These are phyloP conservation scores for Volucella zonaria DNA, from an alignment of 2,888 invertebrate species.

Conservation along the genomic window DNA sequence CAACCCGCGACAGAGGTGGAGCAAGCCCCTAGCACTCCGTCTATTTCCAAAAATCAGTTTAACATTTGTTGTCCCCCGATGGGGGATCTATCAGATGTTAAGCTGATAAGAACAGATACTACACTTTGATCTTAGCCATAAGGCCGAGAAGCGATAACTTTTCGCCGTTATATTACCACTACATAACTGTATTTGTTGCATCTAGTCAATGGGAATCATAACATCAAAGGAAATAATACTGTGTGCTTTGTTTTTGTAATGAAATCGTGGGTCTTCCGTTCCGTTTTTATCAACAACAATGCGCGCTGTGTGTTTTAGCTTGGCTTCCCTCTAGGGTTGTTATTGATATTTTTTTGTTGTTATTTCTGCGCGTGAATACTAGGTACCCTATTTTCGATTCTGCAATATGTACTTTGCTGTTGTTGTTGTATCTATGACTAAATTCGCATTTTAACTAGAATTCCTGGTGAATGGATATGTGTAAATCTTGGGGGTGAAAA, in stretches of 20 bases:
- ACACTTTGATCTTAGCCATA: constrained; percentile 86
- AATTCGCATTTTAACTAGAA: too few species aligned
- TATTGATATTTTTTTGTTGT: too few species aligned
- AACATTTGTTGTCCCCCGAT: constrained; percentile 85
- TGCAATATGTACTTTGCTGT: too few species aligned
- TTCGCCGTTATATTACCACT: background rate
- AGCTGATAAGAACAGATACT: constrained; percentile 88
- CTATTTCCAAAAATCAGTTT: constrained; percentile 85
- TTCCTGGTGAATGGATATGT: background rate
- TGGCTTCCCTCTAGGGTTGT: background rate
- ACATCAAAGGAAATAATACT: background rate
- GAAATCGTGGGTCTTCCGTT: background rate
- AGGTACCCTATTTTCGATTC: too few species aligned
- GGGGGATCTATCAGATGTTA: constrained; percentile 87
- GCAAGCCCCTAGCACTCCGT: constrained; percentile 86
- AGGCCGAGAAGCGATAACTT: constrained; percentile 84
- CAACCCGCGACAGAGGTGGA: constrained; percentile 87
- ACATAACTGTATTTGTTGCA: constrained; percentile 1
- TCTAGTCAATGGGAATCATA: constrained; percentile 44
- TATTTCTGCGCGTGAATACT: too few species aligned
- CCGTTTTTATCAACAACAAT: background rate
- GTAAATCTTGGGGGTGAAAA: background rate
- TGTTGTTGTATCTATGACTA: too few species aligned
- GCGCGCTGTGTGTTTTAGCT: background rate
- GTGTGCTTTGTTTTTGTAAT: constrained; percentile 43